A percentile compares a stretch with the other conserved stretches of the same genome.
phyloP scores from a whole-genome alignment of 2,113 vertebrate species.

The Deroptyus accipitrinus region DNA sequence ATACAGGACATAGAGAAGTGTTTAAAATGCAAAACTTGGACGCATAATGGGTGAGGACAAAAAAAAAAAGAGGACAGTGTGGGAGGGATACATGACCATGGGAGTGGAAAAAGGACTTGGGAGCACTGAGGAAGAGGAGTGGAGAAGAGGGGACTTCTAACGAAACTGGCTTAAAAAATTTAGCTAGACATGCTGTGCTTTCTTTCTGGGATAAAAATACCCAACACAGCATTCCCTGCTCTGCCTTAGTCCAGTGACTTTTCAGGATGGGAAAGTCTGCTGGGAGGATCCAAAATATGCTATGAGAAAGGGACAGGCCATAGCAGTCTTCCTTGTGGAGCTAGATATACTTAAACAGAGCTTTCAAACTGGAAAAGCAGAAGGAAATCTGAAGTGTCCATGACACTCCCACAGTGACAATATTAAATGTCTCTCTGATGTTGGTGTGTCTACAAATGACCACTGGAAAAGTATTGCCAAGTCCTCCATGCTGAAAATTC shows the following conservation, averaged over 20 bases:
- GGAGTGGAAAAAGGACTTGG: background rate
- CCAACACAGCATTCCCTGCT: background rate
- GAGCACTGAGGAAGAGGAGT: background rate
- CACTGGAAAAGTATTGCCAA: background rate
- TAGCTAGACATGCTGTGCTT: background rate
- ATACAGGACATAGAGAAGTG: background rate
- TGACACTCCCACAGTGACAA: background rate
- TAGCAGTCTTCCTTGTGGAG: background rate
- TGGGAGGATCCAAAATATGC: background rate
- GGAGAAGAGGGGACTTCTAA: background rate
- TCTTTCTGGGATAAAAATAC: background rate
- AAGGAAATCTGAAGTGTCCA: background rate
- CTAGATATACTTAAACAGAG: background rate
- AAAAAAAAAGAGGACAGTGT: background rate
- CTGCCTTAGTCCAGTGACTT: background rate
- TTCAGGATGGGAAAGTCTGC: background rate
- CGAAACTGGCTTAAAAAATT: background rate
- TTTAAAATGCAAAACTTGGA: background rate
- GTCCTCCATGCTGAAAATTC: background rate
- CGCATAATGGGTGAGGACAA: background rate
- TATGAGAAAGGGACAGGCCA: background rate
- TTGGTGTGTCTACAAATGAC: background rate
- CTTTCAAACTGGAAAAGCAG: background rate
- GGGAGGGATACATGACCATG: background rate
- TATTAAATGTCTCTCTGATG: fast-evolving